Evolutionary conservation across 2,888 invertebrate genomes (phyloP).

Genomic region (Stenurella melanura): DNA sequence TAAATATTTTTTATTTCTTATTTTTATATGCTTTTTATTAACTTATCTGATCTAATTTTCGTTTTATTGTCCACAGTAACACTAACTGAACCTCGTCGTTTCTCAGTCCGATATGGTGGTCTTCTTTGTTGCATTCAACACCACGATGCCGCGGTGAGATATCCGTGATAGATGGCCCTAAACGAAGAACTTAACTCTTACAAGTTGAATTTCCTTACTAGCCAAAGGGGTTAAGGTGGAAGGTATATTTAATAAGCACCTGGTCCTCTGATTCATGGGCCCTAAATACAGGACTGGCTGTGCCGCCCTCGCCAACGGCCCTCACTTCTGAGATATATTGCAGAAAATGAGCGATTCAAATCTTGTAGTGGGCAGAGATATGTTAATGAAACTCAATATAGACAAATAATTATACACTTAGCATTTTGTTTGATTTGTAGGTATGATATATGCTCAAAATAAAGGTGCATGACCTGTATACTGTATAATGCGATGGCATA

Average conservation of each 20-base stretch:
- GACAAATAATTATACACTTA: slow-evolving; percentile 44
- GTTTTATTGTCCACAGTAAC: background rate
- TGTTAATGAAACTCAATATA: slow-evolving; percentile 45
- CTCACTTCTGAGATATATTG: slow-evolving; percentile 4
- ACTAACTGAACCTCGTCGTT: background rate
- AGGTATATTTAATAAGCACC: slow-evolving; percentile 68
- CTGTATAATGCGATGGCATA: background rate
- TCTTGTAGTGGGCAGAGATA: slow-evolving; percentile 34
- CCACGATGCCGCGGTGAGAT: background rate
- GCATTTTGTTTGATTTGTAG: slow-evolving; percentile 11
- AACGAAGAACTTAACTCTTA: slow-evolving; percentile 2
- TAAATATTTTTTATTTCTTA: no score
- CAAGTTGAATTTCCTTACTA: background rate
- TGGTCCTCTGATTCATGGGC: slow-evolving; percentile 70
- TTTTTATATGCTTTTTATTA: no score
- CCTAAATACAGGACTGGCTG: slow-evolving; percentile 66
- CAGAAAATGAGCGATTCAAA: slow-evolving; percentile 29
- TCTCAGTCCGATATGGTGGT: background rate
- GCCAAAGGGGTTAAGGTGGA: slow-evolving; percentile 28
- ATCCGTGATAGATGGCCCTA: background rate
- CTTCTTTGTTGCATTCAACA: background rate
- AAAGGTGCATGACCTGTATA: background rate
- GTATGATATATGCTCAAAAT: background rate
- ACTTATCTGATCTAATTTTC: background rate
- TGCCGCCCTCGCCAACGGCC: slow-evolving; percentile 61